Base-by-base conservation (phyloP, 2,888 invertebrate species). In the Trachelus stipa region DNA sequence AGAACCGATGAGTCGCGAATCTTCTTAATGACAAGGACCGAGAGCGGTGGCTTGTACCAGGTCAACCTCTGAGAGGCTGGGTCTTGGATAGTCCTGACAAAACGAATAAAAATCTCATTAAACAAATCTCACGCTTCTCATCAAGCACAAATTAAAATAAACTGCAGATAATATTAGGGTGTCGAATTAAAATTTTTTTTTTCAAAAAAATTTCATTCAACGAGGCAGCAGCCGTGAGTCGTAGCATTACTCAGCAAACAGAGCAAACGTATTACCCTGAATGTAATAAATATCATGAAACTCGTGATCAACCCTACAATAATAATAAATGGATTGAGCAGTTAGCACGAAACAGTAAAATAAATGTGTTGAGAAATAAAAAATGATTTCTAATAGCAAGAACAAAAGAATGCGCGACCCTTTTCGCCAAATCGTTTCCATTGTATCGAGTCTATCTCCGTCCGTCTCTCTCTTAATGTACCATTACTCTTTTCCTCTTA, bases 21-120 rank as follows among this genome's bases (percentile, higher is more conserved):
- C 92, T 99, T 99, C 93, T 98, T 98, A 92, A 99, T 98, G 82
- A 99, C 98, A 85, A 99, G 94, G 85, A 98, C 98, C n/a, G 97
- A 97, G 84, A 98, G 94, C 1, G 98, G 98, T 33, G 98, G 97
- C 92, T 98, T 98, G 94, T 98, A 97, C 99, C 99, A 99, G 73
- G 97, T 98, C 88, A 99, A 93, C 89, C 98, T 94, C 93, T 98
- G 98, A 90, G 98, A 98, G 89, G 98, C 98, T 71, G 98, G 99
- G 92, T 99, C 98, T 92, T 98, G 98, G 89, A 98, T 98, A 92
- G 98, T 97, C 97, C 97, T 97, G 93, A 56, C 92, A 81, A 56
- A 93, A 81, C 3, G 12, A 79, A 79, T 79, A 77, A 79, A 75
- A 23, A 37, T 37, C 9, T 56, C 56, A 56, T 23, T 56, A 56